Percentiles rank a stretch among this genome's conserved stretches.
Conservation (phyloP, 2,113 vertebrate genomes). For the Salvelinus sp. region DNA sequence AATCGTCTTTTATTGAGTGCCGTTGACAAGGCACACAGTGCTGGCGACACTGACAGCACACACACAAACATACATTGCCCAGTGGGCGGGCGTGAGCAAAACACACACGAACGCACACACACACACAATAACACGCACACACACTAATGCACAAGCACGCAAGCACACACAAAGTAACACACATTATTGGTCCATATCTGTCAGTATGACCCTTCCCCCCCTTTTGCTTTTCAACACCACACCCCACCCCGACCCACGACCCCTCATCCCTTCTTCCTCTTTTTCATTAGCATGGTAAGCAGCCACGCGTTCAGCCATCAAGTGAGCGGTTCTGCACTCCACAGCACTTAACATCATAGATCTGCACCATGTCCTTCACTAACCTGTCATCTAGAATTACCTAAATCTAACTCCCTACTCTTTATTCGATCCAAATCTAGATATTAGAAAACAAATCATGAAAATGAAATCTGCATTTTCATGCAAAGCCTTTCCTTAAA, state of each 20-base stretch:
- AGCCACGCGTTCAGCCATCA: constrained; percentile 60
- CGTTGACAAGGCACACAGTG: constrained; percentile 44
- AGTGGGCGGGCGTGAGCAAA: neutral
- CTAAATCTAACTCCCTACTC: neutral
- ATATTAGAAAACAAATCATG: too few relatives aligned
- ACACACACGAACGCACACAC: neutral
- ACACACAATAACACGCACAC: neutral
- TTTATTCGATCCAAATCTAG: too few relatives aligned
- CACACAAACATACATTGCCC: neutral
- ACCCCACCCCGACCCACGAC: neutral
- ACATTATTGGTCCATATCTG: constrained; percentile 6
- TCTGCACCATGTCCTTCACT: constrained; percentile 13
- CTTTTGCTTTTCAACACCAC: constrained; percentile 8
- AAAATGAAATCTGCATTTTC: too few relatives aligned
- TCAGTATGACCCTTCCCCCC: neutral
- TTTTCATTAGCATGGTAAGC: constrained; percentile 42
- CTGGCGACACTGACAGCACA: constrained; percentile 37
- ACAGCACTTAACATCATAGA: constrained; percentile 11
- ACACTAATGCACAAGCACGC: neutral
- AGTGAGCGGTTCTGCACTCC: constrained; percentile 31
- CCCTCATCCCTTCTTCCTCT: constrained; percentile 15
- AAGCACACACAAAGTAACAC: neutral
- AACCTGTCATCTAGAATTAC: neutral
- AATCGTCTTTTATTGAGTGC: constrained; percentile 66
- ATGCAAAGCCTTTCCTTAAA: too few relatives aligned